A percentile compares a stretch with the other conserved stretches of the same genome.
Conservation (phyloP, 64 coral and sea anemone genomes). For the Montipora capricornis region DNA sequence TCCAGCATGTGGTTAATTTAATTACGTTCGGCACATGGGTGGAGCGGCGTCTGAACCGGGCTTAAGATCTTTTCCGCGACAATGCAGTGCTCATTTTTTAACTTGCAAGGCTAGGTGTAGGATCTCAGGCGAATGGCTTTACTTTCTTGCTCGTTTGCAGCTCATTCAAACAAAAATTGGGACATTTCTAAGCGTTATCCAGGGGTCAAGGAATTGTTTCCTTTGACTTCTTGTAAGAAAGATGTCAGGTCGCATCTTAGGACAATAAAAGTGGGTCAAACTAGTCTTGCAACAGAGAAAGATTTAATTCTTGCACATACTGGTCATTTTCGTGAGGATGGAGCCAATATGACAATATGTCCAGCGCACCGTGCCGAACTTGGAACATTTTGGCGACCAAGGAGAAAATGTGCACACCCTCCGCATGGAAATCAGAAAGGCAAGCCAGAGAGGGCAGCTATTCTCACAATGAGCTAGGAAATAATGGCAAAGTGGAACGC, state of each 20-base stretch:
- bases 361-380: conserved; percentile 33
- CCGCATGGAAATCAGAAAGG: conserved; percentile 1
- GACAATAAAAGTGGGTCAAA: conserved; percentile 19
- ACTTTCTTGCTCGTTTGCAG: conserved; percentile 9
- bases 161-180: neutral
- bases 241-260: neutral
- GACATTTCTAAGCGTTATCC: conserved; percentile 1
- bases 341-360: conserved; percentile 45
- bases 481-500: conserved; percentile 29
- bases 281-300: conserved; percentile 18
- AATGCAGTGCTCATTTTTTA: no score
- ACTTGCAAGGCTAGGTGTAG: no score
- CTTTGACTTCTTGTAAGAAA: conserved; percentile 30
- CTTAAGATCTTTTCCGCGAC: no score
- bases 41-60: no score
- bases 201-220: neutral
- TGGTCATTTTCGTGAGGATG: neutral
- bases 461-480: conserved; percentile 1
- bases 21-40: no score
- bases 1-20: no score
- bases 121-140: neutral
- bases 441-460: conserved; percentile 14
- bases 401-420: neutral
- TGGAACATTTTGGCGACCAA: conserved; percentile 29
- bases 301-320: conserved; percentile 20